phyloP scores from a whole-genome alignment of 2,113 vertebrate species.

The Corythornis cristatus region DNA sequence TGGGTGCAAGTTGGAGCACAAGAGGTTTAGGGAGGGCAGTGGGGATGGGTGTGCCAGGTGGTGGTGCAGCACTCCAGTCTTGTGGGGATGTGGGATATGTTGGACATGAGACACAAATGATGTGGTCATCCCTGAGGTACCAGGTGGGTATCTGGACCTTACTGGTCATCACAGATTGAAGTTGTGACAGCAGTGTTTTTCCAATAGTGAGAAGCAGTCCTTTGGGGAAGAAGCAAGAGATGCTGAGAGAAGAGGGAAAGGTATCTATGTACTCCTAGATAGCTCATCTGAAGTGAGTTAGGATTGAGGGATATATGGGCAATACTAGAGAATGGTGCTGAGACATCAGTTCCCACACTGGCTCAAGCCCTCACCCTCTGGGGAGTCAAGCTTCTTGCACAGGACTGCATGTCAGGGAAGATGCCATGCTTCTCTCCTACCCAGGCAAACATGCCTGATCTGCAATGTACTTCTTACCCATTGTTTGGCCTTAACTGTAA shows the following conservation, averaged over 20 bases:
- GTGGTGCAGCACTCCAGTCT: background rate
- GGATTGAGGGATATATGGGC: background rate
- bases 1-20: too few relatives aligned
- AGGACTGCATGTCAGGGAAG: background rate
- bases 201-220: background rate
- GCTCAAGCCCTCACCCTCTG: background rate
- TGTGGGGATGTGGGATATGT: background rate
- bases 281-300: background rate
- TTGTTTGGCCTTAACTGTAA: background rate
- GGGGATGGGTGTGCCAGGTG: background rate
- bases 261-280: background rate
- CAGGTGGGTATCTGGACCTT: background rate
- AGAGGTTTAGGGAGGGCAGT: background rate
- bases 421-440: background rate
- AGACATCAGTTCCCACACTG: background rate
- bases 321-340: background rate
- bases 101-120: background rate
- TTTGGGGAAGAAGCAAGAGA: background rate
- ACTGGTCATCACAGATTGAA: background rate
- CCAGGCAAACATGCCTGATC: background rate
- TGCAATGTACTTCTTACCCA: background rate
- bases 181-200: background rate
- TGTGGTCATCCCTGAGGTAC: too few relatives aligned
- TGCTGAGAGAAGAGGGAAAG: background rate
- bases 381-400: background rate